These are phyloP conservation scores for Eira barbara DNA, from an alignment of 2,113 vertebrate genomes.

Conservation along the genomic window DNA sequence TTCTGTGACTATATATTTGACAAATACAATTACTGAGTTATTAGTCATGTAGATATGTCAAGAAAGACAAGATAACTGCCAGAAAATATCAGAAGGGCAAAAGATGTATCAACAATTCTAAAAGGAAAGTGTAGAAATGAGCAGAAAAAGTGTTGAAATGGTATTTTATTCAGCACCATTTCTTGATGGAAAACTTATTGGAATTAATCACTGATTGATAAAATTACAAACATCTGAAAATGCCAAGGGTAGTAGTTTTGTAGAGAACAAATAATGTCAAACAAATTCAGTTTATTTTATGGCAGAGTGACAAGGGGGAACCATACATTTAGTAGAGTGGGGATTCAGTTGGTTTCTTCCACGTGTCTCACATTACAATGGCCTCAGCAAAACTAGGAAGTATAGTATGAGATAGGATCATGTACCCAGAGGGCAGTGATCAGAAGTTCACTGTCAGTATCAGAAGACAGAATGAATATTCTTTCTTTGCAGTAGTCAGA, in stretches of 20 bases:
- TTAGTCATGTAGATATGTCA: not conserved
- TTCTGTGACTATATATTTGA: not conserved
- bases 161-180: not conserved
- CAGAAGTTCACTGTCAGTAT: not conserved
- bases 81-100: not conserved
- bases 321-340: not conserved
- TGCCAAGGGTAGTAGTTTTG: not conserved
- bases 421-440: not conserved
- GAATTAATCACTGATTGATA: not conserved
- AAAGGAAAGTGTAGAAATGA: not conserved
- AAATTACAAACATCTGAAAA: slow-evolving; percentile 19
- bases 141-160: not conserved
- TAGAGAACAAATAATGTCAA: not conserved
- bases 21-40: not conserved
- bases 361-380: not conserved
- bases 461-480: not conserved
- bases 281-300: slow-evolving; percentile 25
- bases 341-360: not conserved
- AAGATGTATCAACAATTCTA: not conserved
- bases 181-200: slow-evolving; percentile 13
- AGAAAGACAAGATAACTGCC: not conserved
- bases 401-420: too few relatives aligned
- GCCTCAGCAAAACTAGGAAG: not conserved
- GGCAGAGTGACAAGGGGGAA: not conserved
- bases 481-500: not conserved